These are phyloP conservation scores for Bambusicola thoracicus DNA, from an alignment of 2,113 vertebrate genomes.

Conservation along the genomic window DNA sequence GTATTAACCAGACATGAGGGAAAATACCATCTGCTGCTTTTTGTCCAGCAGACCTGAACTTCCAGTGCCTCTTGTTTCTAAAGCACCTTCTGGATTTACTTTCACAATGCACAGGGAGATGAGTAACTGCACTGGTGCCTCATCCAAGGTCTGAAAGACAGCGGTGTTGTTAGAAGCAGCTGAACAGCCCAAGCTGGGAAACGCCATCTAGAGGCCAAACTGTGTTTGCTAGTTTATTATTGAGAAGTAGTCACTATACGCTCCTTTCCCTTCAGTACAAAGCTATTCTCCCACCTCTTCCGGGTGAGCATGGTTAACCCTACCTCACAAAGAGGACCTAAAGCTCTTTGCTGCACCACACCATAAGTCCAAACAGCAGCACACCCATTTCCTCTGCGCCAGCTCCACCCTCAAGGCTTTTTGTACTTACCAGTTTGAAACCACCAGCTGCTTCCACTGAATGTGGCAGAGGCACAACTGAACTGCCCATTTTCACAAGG, in stretches of 20 bases:
- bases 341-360: neutral
- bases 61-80: neutral
- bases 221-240: too few species aligned
- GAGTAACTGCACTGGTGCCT: neutral
- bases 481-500: neutral
- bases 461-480: fast-evolving
- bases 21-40: neutral
- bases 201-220: constrained; percentile 8
- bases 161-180: fast-evolving
- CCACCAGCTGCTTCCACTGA: neutral
- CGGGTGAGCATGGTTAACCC: neutral
- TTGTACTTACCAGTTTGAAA: neutral
- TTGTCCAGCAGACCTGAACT: neutral
- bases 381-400: too few species aligned
- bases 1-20: neutral
- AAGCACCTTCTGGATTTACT: neutral
- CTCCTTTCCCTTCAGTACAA: neutral
- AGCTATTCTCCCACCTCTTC: fast-evolving
- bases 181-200: neutral
- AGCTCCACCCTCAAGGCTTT: neutral
- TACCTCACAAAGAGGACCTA: fast-evolving
- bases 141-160: neutral
- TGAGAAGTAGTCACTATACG: fast-evolving
- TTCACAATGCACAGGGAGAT: neutral
- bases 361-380: fast-evolving